These are phyloP conservation scores for Toxotes lorentzi DNA, from an alignment of 2,797 vertebrate species.

Conservation along the genomic window DNA sequence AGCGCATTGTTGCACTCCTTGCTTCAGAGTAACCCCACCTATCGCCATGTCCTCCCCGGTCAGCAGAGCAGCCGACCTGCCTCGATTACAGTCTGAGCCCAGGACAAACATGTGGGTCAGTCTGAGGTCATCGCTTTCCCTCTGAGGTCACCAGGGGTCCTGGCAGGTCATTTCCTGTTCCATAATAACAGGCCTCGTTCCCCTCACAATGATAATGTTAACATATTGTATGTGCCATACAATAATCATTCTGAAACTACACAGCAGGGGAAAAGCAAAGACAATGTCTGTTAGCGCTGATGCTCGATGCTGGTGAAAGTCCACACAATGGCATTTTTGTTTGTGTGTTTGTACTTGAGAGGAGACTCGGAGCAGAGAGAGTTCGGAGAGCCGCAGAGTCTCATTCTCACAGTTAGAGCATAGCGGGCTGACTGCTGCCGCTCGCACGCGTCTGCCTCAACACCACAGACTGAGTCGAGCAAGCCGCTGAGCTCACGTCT, in stretches of 20 bases:
- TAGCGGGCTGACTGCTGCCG: slow-evolving; percentile 1
- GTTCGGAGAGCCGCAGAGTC: slow-evolving; percentile 45
- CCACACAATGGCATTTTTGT: slow-evolving; percentile 81
- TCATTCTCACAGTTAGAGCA: slow-evolving; percentile 59
- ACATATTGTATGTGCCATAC: slow-evolving; percentile 84
- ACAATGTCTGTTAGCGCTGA: slow-evolving; percentile 87
- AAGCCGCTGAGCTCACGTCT: slow-evolving; percentile 62
- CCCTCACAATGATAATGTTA: slow-evolving; percentile 77
- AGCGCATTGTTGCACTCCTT: slow-evolving; percentile 70
- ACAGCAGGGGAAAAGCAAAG: slow-evolving; percentile 80
- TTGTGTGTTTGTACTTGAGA: slow-evolving; percentile 70
- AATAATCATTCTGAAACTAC: slow-evolving; percentile 87
- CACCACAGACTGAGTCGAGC: neutral
- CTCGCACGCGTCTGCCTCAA: slow-evolving; percentile 38
- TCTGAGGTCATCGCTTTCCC: slow-evolving; percentile 79
- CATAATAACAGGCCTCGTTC: slow-evolving; percentile 74
- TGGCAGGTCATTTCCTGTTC: slow-evolving; percentile 83
- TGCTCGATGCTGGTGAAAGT: slow-evolving; percentile 71
- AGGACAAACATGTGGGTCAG: slow-evolving; percentile 76
- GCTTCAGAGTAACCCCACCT: slow-evolving; percentile 64
- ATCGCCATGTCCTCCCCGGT: slow-evolving; percentile 46
- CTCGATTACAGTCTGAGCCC: slow-evolving; percentile 51
- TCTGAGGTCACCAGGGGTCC: slow-evolving; percentile 80
- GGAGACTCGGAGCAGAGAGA: slow-evolving; percentile 53
- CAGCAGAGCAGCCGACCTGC: slow-evolving; percentile 50